Evolutionary conservation across 2,888 invertebrate genomes (phyloP), one percentile per base, ranked within the genome.

Genomic region (Pachycephus smyrnensis): DNA sequence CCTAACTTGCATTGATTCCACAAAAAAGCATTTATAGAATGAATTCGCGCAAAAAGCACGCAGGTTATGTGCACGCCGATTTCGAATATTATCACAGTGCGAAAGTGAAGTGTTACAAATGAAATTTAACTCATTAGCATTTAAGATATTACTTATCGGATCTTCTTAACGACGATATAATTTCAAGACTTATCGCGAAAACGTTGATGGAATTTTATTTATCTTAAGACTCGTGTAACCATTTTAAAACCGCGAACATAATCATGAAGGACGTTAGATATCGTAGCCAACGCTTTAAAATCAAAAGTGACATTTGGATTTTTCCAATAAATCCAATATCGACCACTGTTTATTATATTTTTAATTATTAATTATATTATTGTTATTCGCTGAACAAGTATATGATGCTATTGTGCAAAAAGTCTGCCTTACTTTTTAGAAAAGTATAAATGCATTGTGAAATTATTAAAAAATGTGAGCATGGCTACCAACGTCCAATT

Each of bases 181-280:
- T 76, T 83, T 81, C 75, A 40, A 55, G 11, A 76, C 40, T 12
- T 74, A 82, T 82, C 86, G 81, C 84, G 76, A 82, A 84, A 79
- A 79, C 79, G 75, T 40, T 68, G 31, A 68, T 35, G 74, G 32
- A 76, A 76, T 80, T 75, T 75, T 36, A 75, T 81, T 84, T 83
- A 83, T 82, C 84, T 81, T 73, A 75, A 76, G 73, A 82, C 86
- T 84, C 86, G 83, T 84, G 83, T 82, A 76, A 83, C 82, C 87
- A 87, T 88, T 88, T 88, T 85, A 86, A 88, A 88, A 88, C 83
- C 68, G 71, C 75, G 71, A 55, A 55, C 71, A 78, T 75, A 68
- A 76, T 73, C 79, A 35, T 79, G 76, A 76, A 76, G 76, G 76
- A 74, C 79, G 75, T 78, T 78, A 76, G 36, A 73, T 40, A 76